Base-by-base conservation (phyloP, 2,797 vertebrate species). In the Cossypha polioptera region DNA sequence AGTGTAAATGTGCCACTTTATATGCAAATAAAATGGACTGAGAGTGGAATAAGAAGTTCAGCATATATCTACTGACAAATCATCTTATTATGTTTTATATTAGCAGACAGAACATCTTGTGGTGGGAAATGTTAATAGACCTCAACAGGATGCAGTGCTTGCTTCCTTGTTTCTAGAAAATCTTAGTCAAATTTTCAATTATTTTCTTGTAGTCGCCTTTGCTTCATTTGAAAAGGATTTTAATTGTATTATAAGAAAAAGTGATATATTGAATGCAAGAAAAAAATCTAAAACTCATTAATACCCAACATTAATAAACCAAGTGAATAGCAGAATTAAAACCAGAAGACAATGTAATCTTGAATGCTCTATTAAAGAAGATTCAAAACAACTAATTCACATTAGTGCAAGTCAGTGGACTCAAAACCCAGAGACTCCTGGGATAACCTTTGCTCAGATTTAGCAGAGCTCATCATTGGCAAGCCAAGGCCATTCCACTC, bases 1-100 rank as follows among this genome's bases (percentile, higher is more conserved):
- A 98, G 95, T 88, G 86, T 76, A 97, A 98, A 98, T 98, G 96
- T 91, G 81, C 94, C 96, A 97, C 97, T 98, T 98, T 98, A 98
- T 97, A 98, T 98, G 97, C 97, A 98, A 98, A 98, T 98, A 97
- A 96, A 98, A 95, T 91, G 62, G 54, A 77, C 79, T 82, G 82
- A 95, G 94, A 97, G 96, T 94, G 95, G 96, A 97, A 97, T 96
- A 88, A 97, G 97, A 97, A 97, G 87, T 97, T 97, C 42, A 62
- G 85, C 76, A 93, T 96, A 69, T 93, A 97, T 96, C 97, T 96
- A 96, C 96, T 94, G 89, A 97, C 90, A 97, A 96, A 98, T 98
- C 94, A 94, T 96, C 95, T 97, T 97, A 97, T 97, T 97, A 97
- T 74, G 81, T 96, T 97, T 95, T 94, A 92, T 79, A 96, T 95